Evolutionary conservation across 2,797 vertebrate genomes (phyloP).

Genomic region (Schizopygopsis malacanthus): DNA sequence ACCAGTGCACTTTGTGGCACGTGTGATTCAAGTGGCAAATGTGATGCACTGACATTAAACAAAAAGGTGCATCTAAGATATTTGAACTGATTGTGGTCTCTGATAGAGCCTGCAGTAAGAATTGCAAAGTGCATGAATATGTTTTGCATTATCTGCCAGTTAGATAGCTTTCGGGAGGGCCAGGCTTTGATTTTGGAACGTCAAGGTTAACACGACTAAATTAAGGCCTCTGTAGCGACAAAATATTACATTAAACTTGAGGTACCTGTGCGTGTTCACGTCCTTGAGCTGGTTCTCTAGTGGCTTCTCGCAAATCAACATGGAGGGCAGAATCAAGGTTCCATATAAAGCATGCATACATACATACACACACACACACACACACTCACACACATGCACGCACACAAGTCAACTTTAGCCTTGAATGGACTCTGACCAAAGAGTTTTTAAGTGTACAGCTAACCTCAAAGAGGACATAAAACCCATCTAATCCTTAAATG

Average conservation of each 20-base stretch:
- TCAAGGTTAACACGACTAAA: conserved; percentile 30
- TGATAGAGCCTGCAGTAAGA: conserved; percentile 50
- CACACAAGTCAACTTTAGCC: conserved; percentile 48
- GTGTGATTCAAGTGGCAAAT: conserved; percentile 11
- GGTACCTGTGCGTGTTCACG: conserved; percentile 40
- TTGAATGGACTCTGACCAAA: conserved; percentile 52
- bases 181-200: conserved; percentile 19
- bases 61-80: conserved; percentile 44
- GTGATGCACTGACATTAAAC: conserved; percentile 20
- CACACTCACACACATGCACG: background rate
- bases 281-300: conserved; percentile 54
- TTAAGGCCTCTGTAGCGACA: conserved; percentile 32
- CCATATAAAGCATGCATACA: conserved; percentile 48
- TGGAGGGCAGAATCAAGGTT: conserved; percentile 46
- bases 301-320: conserved; percentile 57
- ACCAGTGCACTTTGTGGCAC: conserved; percentile 16
- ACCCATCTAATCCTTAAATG: conserved; percentile 35
- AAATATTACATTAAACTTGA: conserved; percentile 49
- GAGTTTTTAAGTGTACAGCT: conserved; percentile 43
- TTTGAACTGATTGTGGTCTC: conserved; percentile 57
- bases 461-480: conserved; percentile 48
- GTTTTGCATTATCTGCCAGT: conserved; percentile 38
- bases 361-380: conserved; percentile 14
- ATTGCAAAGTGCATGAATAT: conserved; percentile 43
- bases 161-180: conserved; percentile 1